Evolutionary conservation across 1,140 invertebrate genomes (phyloP), one percentile per base, ranked within the genome.

Genomic region (Drosophila bocki): DNA sequence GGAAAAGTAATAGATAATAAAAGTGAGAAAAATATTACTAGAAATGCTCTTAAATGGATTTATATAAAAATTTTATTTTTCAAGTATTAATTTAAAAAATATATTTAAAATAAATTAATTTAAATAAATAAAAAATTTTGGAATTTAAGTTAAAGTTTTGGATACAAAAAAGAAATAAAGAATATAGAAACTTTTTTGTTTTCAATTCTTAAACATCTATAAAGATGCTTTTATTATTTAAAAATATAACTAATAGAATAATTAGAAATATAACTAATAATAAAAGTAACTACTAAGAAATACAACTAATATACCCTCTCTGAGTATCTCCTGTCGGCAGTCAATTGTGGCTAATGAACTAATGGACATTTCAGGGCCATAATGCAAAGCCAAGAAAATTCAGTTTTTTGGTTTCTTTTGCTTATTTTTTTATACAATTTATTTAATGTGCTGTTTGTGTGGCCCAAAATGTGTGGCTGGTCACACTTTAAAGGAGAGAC

Each of bases 331-430:
- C 61, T 53, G 39, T 53, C 61, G 42, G 32, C 67, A 42, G 32
- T 78, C 72, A 80, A 80, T 84, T 84, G 71, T 77, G 65, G 76
- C 62, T 78, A 72, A 84, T 77, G 65, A 84, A 84, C 75, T 83
- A 84, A 84, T 80, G 61, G 53, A 79, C 80, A 79, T 64, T 75
- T 83, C 80, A 83, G 61, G 80, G 80, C 48, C 80, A 56, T 22
- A 61, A 65, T 67, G 48, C 48, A 63, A 63, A 22, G 60, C 15
- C 41, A 65, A 80, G 48, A 64, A 44, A 75, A 60, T 63, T 63
- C 42, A 42, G 33, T 48, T 62, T 56, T 74, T 37, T 54, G 39
- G 42, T 62, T 56, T 74, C 44, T 54, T 62, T 54, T 39, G 45
- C 58, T 76, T 57, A 37, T 29, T 39, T 47, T 37, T 37, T 19